Evolutionary conservation across 64 coral and sea anemone species (phyloP).

Genomic region (Montipora cactus): DNA sequence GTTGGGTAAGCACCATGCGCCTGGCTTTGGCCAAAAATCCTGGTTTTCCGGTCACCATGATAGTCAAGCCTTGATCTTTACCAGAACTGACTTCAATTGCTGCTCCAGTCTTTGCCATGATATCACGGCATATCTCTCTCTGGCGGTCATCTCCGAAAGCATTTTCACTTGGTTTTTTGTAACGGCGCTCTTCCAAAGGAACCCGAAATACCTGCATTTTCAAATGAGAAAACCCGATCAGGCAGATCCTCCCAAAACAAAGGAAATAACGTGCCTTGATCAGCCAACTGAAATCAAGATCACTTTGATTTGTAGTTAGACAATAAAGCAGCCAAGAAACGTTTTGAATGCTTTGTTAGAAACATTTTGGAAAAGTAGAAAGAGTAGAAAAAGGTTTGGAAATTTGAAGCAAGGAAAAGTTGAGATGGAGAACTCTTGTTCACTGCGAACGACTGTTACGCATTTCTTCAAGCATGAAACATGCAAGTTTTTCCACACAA

Average conservation of each 20-base stretch:
- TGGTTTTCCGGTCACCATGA: slow-evolving; percentile 97
- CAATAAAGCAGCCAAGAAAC: too few relatives aligned
- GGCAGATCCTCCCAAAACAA: not conserved
- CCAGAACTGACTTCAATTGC: slow-evolving; percentile 96
- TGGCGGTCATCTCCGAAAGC: slow-evolving; percentile 94
- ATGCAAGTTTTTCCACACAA: too few relatives aligned
- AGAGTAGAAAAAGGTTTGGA: too few relatives aligned
- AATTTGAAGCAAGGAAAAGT: too few relatives aligned
- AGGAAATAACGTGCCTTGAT: too few relatives aligned
- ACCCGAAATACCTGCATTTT: slow-evolving; percentile 90
- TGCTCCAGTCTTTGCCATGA: slow-evolving; percentile 95
- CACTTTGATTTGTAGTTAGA: too few relatives aligned
- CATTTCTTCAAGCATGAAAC: too few relatives aligned
- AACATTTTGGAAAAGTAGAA: too few relatives aligned
- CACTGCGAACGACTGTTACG: too few relatives aligned
- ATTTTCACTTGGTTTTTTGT: slow-evolving; percentile 77
- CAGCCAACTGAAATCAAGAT: too few relatives aligned
- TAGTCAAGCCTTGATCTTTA: slow-evolving; percentile 95
- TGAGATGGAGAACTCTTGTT: too few relatives aligned
- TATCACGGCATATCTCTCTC: slow-evolving; percentile 88
- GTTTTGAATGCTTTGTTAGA: too few relatives aligned
- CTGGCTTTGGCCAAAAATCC: slow-evolving; percentile 85
- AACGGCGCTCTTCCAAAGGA: slow-evolving; percentile 92
- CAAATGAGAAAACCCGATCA: not conserved
- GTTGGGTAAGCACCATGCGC: slow-evolving; percentile 87